Evolutionary conservation across 2,797 vertebrate genomes (phyloP).

Genomic region (Catostomus latipinnis): DNA sequence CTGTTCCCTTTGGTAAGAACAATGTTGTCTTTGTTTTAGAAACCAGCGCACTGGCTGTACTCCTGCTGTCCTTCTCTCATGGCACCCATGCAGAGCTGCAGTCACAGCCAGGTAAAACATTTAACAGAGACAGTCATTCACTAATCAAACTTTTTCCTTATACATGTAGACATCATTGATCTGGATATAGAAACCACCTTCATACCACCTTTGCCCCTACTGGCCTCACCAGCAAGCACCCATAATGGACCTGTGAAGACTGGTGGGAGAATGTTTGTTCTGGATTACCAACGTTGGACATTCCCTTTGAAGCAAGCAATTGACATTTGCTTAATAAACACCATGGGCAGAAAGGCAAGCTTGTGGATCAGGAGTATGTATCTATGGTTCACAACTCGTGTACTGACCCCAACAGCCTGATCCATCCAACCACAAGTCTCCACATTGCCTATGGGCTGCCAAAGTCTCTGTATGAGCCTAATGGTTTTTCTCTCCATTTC

Average conservation of each 20-base stretch:
- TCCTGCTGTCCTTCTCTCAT: no score
- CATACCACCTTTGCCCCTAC: background rate
- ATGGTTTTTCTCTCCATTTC: slow-evolving; percentile 25
- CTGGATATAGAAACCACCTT: background rate
- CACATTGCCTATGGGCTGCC: slow-evolving; percentile 9
- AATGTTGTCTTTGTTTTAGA: no score
- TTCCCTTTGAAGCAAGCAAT: slow-evolving; percentile 25
- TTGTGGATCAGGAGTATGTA: slow-evolving; percentile 19
- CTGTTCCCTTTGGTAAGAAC: slow-evolving; percentile 27
- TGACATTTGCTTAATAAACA: slow-evolving; percentile 20
- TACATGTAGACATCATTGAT: background rate
- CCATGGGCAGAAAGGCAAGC: slow-evolving; percentile 36
- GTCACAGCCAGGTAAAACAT: no score
- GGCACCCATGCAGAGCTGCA: no score
- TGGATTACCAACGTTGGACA: slow-evolving; percentile 47
- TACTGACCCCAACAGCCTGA: slow-evolving; percentile 50
- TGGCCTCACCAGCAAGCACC: slow-evolving; percentile 19
- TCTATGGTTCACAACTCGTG: slow-evolving; percentile 38
- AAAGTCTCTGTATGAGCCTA: slow-evolving; percentile 15
- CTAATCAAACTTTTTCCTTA: no score
- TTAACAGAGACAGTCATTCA: no score
- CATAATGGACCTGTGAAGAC: slow-evolving; percentile 38
- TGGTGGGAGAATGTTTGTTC: slow-evolving; percentile 41
- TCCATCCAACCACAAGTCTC: slow-evolving; percentile 44
- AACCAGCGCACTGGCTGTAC: no score